Base-by-base conservation (phyloP, 2,888 invertebrate species). In the Leptinotarsa juncta region DNA sequence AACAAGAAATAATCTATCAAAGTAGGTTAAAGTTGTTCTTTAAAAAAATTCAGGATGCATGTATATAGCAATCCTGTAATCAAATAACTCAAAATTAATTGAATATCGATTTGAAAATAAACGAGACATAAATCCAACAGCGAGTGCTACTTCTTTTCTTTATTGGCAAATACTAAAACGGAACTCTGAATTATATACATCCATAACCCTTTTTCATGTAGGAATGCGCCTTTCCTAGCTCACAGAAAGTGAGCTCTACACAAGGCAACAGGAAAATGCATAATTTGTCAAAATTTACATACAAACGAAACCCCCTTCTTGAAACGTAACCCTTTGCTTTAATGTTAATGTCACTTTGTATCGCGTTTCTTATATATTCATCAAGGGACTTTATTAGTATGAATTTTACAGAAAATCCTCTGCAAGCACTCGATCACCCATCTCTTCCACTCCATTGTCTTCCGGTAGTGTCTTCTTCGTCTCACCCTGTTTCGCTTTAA, bases 331-430 rank as follows among this genome's bases (percentile, higher is more conserved):
- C 86, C 85, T 86, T 84, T 83, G 82, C 84, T 83, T 85, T 86
- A 85, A 86, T 86, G 87, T 86, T 86, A 85, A 86, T 86, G 87
- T 86, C 86, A 86, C 85, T 85, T 85, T 85, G 85, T 86, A 86
- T 87, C 86, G 85, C 84, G 83, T 87, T 87, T 86, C 87, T 87
- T 86, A 85, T 86, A 86, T 86, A 86, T 86, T 86, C 86, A 86
- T 86, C 86, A 86, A 86, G 86, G 86, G 86, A 85, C 87, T 86
- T 85, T 86, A 86, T 86, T 86, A 86, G 85, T 83, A 82, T 81
- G 79, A 78, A 78, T 82, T 81, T 82, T 81, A 81, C 70, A 74
- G 72, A 72, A 73, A 77, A 74, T 73, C 70, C 74, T 77, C 77
- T 66, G 60, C 78, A 62, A 72, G 74, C 74, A 69, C 67, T 48